Conservation (phyloP, 2,888 invertebrate species). For the Sarcophaga rosellei region DNA sequence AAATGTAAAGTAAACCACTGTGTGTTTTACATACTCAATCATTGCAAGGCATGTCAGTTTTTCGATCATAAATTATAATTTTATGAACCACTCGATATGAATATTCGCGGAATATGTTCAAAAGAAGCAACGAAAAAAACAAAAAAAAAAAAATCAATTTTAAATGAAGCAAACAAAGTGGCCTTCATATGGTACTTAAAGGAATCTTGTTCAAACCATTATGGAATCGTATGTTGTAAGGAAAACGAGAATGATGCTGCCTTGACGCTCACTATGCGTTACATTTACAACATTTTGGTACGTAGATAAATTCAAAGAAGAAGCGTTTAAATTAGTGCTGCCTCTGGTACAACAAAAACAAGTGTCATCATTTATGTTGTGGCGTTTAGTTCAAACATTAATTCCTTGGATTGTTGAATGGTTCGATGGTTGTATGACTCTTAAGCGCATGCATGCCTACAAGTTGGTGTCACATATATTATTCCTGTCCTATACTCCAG, state of each 20-base stretch:
- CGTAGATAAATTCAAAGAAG: slow-evolving; percentile 12
- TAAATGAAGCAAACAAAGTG: not conserved
- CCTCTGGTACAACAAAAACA: slow-evolving; percentile 41
- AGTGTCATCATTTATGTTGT: slow-evolving; percentile 65
- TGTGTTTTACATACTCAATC: slow-evolving; percentile 60
- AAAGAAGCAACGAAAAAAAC: not conserved
- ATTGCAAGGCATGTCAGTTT: slow-evolving; percentile 62
- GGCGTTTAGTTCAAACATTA: slow-evolving; percentile 58
- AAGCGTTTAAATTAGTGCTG: slow-evolving; percentile 64
- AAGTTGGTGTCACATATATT: not conserved
- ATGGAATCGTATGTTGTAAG: not conserved
- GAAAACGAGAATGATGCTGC: too few relatives aligned
- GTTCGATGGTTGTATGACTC: not conserved
- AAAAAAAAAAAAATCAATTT: not conserved
- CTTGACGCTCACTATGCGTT: slow-evolving; percentile 17
- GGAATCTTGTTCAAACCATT: slow-evolving; percentile 17
- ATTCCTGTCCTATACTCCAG: too few relatives aligned
- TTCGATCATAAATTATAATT: slow-evolving; percentile 70
- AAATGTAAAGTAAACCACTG: slow-evolving; percentile 31
- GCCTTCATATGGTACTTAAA: slow-evolving; percentile 24
- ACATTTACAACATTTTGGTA: not conserved
- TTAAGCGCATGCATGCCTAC: not conserved
- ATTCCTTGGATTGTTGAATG: slow-evolving; percentile 29
- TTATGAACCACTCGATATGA: slow-evolving; percentile 62
- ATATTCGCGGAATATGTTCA: slow-evolving; percentile 57